Percentiles rank a stretch among this genome's conserved stretches.
Evolutionary conservation across 2,113 vertebrate species (phyloP).

Genomic region (Perca fluviatilis): DNA sequence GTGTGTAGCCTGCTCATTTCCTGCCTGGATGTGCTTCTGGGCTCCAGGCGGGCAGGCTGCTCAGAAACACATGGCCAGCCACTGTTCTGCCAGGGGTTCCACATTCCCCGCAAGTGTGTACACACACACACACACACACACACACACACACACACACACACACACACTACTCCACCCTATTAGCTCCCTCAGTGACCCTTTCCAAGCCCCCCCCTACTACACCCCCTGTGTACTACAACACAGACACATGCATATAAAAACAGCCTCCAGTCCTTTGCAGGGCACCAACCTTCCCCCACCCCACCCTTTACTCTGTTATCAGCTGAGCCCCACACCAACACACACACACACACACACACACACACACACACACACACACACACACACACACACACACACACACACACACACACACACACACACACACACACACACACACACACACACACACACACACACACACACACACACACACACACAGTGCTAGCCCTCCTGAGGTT

Average conservation of each 20-base stretch:
- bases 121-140: constrained; percentile 30
- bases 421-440: no score
- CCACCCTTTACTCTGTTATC: constrained; percentile 46
- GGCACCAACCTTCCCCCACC: constrained; percentile 44
- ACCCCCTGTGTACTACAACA: constrained; percentile 28
- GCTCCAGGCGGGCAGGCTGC: constrained; percentile 55
- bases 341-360: constrained; percentile 28
- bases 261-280: constrained; percentile 35
- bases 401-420: not conserved
- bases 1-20: constrained; percentile 72
- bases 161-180: not conserved
- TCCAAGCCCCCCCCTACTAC: constrained; percentile 31
- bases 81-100: constrained; percentile 75
- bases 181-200: constrained; percentile 54
- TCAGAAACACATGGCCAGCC: constrained; percentile 74
- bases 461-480: not conserved
- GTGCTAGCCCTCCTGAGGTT: constrained; percentile 34
- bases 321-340: constrained; percentile 50
- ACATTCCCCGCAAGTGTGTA: constrained; percentile 51
- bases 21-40: constrained; percentile 73
- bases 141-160: not conserved
- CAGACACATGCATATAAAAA: constrained; percentile 33
- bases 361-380: constrained; percentile 19
- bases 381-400: constrained; percentile 7
- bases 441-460: no score